These are phyloP conservation scores for Glandiceps talaboti DNA, from an alignment of 53 echinoderm and acorn worm species.

Conservation along the genomic window DNA sequence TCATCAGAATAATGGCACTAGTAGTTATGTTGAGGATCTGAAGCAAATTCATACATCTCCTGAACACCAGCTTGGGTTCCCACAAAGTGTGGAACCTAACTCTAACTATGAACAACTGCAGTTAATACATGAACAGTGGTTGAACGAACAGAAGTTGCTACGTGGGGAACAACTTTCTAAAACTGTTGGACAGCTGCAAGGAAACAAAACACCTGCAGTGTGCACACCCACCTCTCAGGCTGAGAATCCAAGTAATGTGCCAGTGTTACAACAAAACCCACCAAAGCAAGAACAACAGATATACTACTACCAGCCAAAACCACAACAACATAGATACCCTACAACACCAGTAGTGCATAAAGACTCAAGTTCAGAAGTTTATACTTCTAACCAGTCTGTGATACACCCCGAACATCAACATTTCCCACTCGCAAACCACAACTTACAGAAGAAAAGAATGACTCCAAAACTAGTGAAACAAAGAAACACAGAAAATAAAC, in stretches of 20 bases:
- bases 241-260: background rate
- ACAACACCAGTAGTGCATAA: no score
- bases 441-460: background rate
- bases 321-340: no score
- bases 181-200: background rate
- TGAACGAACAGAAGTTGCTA: slow-evolving; percentile 6
- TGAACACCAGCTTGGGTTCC: background rate
- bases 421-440: background rate
- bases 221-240: background rate
- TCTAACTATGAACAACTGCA: slow-evolving; percentile 1
- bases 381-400: no score
- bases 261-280: background rate
- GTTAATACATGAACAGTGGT: slow-evolving; percentile 15
- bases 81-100: background rate
- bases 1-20: no score
- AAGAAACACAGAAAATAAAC: background rate
- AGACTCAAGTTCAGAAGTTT: no score
- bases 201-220: slow-evolving; percentile 12
- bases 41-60: background rate
- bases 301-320: no score
- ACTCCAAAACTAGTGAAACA: background rate
- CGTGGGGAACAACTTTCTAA: background rate
- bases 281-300: background rate
- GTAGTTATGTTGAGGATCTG: no score
- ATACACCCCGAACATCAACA: background rate